Conservation (phyloP, 2,888 invertebrate species). For the Alsophila aescularia region DNA sequence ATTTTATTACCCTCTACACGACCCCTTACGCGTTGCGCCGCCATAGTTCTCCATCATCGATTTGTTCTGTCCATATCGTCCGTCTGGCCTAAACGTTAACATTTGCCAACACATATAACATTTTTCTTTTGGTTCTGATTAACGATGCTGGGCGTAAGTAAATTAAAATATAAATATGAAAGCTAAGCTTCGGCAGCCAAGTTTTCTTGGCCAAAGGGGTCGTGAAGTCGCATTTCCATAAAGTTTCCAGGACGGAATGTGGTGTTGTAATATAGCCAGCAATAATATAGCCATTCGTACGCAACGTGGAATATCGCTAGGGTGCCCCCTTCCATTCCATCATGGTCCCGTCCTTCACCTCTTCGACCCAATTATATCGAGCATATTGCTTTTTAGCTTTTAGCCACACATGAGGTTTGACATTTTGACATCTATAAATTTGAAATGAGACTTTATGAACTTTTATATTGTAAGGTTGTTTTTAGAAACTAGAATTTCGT, state of each 20-base stretch:
- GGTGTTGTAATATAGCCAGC: slow-evolving; percentile 71
- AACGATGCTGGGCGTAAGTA: slow-evolving; percentile 28
- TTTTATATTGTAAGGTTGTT: too few relatives aligned
- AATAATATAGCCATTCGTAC: slow-evolving; percentile 72
- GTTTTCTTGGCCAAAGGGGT: slow-evolving; percentile 75
- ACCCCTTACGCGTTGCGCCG: slow-evolving; percentile 62
- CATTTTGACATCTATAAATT: slow-evolving; percentile 23
- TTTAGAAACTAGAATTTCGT: too few relatives aligned
- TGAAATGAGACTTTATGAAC: slow-evolving; percentile 20
- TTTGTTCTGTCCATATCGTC: slow-evolving; percentile 50
- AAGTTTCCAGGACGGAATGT: slow-evolving; percentile 70
- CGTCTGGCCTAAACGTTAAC: slow-evolving; percentile 9
- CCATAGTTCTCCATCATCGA: slow-evolving; percentile 60
- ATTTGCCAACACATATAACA: slow-evolving; percentile 20
- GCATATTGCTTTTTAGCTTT: slow-evolving; percentile 48
- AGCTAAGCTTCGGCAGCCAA: slow-evolving; percentile 64
- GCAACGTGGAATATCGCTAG: slow-evolving; percentile 65
- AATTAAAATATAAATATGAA: slow-evolving; percentile 45
- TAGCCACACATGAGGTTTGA: slow-evolving; percentile 27
- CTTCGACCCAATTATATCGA: slow-evolving; percentile 73
- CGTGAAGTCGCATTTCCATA: slow-evolving; percentile 69
- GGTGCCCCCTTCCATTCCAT: slow-evolving; percentile 53
- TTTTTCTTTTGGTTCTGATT: slow-evolving; percentile 23
- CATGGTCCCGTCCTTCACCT: slow-evolving; percentile 65
- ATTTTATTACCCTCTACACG: slow-evolving; percentile 75